A percentile compares a stretch with the other conserved stretches of the same genome.
These are phyloP conservation scores for Pseudorhiza aurosa DNA, from an alignment of 30 jellyfish, hydroid and myxozoan species.

Conservation along the genomic window DNA sequence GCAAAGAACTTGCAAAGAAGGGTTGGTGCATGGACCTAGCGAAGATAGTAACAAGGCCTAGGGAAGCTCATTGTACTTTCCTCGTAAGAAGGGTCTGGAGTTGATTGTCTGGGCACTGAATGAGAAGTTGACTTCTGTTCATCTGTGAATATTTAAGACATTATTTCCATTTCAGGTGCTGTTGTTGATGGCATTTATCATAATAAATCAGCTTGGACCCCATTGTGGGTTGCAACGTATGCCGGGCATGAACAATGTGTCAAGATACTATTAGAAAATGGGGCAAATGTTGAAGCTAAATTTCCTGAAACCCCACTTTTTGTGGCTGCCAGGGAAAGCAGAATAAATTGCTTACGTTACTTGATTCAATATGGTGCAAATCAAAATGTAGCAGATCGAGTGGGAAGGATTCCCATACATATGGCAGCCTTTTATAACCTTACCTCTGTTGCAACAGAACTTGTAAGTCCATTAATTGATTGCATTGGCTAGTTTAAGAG, in stretches of 20 bases:
- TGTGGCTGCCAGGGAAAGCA: conserved; percentile 62
- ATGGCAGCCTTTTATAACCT: conserved; percentile 8
- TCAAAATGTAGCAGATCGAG: conserved; percentile 6
- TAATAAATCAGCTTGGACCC: conserved; percentile 52
- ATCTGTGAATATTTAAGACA: too few species aligned
- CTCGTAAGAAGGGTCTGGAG: too few species aligned
- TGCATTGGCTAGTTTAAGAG: neutral
- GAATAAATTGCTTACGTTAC: conserved; percentile 8
- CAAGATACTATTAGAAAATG: conserved; percentile 10
- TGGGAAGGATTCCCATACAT: conserved; percentile 39
- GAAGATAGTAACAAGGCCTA: too few species aligned
- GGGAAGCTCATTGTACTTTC: too few species aligned
- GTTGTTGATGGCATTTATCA: conserved; percentile 42
- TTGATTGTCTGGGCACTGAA: too few species aligned
- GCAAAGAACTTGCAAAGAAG: too few species aligned
- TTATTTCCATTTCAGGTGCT: conserved; percentile 28
- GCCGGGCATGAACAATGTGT: conserved; percentile 69
- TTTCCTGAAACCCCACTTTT: conserved; percentile 64
- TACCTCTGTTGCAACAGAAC: conserved; percentile 5
- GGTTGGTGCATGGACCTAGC: too few species aligned
- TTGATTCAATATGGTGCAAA: conserved; percentile 46
- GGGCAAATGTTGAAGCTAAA: conserved; percentile 47
- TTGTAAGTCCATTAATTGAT: conserved; percentile 19
- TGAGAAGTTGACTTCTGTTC: too few species aligned
- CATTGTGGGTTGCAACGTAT: conserved; percentile 73